Percentiles rank a stretch among this genome's conserved stretches.
phyloP scores from a whole-genome alignment of 1,140 invertebrate genomes.

The Hyles vespertilio region DNA sequence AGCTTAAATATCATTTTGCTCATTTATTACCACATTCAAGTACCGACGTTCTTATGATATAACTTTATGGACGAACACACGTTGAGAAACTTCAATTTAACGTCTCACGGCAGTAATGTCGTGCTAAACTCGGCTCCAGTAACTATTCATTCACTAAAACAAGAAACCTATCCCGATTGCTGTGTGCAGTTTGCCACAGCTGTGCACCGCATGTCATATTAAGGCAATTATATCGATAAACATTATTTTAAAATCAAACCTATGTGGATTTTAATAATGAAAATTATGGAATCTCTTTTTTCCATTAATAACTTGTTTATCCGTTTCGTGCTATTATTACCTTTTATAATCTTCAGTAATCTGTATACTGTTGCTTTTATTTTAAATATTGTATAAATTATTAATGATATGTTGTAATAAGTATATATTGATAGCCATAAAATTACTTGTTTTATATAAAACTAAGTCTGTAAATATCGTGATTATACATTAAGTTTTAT shows the following conservation, averaged over 20 bases:
- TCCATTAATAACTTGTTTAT: constrained; percentile 53
- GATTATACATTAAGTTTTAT: constrained; percentile 76
- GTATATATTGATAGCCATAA: constrained; percentile 73
- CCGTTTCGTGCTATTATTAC: constrained; percentile 42
- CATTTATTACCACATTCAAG: too few species aligned
- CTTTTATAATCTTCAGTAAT: constrained; percentile 54
- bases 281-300: constrained; percentile 71
- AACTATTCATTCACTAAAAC: too few species aligned
- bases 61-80: too few species aligned
- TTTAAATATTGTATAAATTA: constrained; percentile 69
- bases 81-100: too few species aligned
- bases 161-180: neutral
- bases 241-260: constrained; percentile 41
- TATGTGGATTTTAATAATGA: constrained; percentile 66
- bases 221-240: constrained; percentile 42
- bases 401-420: constrained; percentile 72
- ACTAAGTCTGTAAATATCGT: constrained; percentile 73
- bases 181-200: neutral
- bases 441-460: constrained; percentile 74
- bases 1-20: too few species aligned
- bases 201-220: neutral
- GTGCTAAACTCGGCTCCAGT: too few species aligned
- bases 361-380: constrained; percentile 68
- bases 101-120: too few species aligned
- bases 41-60: too few species aligned